A percentile compares a stretch with the other conserved stretches of the same genome.
Conservation (phyloP, 2,113 vertebrate species). For the Edolisoma coerulescens region DNA sequence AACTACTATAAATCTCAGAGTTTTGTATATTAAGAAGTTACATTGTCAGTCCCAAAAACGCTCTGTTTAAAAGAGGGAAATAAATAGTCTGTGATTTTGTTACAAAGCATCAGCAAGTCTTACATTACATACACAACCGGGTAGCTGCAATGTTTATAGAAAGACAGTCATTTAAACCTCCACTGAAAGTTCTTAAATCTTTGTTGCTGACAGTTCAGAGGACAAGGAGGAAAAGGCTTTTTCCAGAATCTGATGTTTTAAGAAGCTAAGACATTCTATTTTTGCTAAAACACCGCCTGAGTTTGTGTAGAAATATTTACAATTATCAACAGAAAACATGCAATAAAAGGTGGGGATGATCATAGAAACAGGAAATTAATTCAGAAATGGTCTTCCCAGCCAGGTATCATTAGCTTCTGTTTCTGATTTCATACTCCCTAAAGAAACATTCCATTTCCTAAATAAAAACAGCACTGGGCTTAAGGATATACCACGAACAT, state of each 20-base stretch:
- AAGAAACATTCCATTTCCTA: not conserved
- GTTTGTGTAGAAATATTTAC: not conserved
- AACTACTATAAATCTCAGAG: not conserved
- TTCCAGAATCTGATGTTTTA: not conserved
- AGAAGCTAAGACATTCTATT: not conserved
- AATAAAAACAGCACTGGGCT: not conserved
- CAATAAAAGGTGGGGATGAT: not conserved
- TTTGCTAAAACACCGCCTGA: not conserved
- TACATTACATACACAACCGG: not conserved
- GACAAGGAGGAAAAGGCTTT: not conserved
- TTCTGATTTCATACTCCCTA: not conserved
- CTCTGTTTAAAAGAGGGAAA: not conserved
- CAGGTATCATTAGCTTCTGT: not conserved
- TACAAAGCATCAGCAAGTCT: not conserved
- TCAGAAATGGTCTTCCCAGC: not conserved
- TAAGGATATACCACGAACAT: not conserved
- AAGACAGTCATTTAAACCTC: slow-evolving; percentile 11
- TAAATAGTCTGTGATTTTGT: not conserved
- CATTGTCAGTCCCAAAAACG: not conserved
- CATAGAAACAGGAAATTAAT: not conserved
- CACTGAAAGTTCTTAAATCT: slow-evolving; percentile 22
- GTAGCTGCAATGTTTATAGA: not conserved
- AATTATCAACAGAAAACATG: not conserved
- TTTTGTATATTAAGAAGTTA: not conserved
- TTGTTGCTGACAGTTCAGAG: slow-evolving; percentile 25